Evolutionary conservation across 2,797 vertebrate species (phyloP).

Genomic region (Pseudomugil gertrudae): DNA sequence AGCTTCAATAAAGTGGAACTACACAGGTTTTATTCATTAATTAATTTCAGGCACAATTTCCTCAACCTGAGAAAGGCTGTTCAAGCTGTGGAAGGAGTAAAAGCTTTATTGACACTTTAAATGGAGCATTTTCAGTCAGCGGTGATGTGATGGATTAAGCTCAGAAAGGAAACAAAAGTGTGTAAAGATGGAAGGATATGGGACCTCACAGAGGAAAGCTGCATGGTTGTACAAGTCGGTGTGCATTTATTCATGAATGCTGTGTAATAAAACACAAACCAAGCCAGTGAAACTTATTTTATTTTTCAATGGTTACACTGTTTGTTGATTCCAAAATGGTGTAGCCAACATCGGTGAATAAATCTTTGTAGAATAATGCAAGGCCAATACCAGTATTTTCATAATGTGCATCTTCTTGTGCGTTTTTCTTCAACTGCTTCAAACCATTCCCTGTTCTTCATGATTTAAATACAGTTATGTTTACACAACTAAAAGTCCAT

Average conservation of each 20-base stretch:
- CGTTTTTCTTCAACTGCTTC: constrained; percentile 16
- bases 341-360: constrained; percentile 24
- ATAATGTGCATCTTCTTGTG: constrained; percentile 35
- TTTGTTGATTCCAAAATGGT: constrained; percentile 45
- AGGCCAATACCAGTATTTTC: constrained; percentile 55
- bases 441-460: constrained; percentile 1
- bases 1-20: background rate
- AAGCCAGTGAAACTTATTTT: constrained; percentile 47
- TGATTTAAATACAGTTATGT: constrained; percentile 35
- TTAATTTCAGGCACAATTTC: background rate
- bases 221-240: background rate
- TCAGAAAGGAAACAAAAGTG: background rate
- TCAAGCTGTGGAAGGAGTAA: background rate
- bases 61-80: background rate
- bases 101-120: background rate
- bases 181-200: background rate
- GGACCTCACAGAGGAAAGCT: background rate
- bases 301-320: constrained; percentile 51
- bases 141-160: background rate
- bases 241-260: background rate
- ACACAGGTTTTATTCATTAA: background rate
- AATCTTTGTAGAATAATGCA: constrained; percentile 12
- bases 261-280: constrained; percentile 37
- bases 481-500: constrained; percentile 2
- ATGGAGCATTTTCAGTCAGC: background rate